These are phyloP conservation scores for Clarias macrocephalus DNA, from an alignment of 2,113 vertebrate species.

Conservation along the genomic window DNA sequence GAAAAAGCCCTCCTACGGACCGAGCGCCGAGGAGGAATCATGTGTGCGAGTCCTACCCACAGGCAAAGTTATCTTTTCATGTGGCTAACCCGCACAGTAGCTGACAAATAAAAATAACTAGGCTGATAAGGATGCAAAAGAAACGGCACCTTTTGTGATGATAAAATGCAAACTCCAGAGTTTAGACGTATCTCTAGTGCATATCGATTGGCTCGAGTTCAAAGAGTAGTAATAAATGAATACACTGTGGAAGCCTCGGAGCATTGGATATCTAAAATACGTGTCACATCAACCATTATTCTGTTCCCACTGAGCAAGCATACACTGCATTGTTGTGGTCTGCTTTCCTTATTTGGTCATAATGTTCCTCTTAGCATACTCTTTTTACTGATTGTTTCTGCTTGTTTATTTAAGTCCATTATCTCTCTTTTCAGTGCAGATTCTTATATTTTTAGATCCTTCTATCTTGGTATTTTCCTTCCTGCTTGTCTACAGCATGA, in stretches of 20 bases:
- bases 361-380: background rate
- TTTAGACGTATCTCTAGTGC: background rate
- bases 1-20: conserved; percentile 68
- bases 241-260: background rate
- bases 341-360: background rate
- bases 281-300: background rate
- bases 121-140: conserved; percentile 38
- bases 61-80: conserved; percentile 75
- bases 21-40: conserved; percentile 61
- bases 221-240: background rate
- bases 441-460: background rate
- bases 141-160: conserved; percentile 15
- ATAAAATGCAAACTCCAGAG: conserved; percentile 10
- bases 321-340: background rate
- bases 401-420: background rate
- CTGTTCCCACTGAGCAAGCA: background rate
- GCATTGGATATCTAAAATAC: background rate
- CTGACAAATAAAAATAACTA: conserved; percentile 65
- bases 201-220: background rate
- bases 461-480: background rate
- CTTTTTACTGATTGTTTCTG: background rate
- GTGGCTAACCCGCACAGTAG: conserved; percentile 61
- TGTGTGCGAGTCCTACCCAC: conserved; percentile 70
- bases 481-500: background rate
- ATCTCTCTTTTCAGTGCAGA: background rate